Conservation (phyloP, 2,888 invertebrate genomes). For the Monoplex corrugatus region DNA sequence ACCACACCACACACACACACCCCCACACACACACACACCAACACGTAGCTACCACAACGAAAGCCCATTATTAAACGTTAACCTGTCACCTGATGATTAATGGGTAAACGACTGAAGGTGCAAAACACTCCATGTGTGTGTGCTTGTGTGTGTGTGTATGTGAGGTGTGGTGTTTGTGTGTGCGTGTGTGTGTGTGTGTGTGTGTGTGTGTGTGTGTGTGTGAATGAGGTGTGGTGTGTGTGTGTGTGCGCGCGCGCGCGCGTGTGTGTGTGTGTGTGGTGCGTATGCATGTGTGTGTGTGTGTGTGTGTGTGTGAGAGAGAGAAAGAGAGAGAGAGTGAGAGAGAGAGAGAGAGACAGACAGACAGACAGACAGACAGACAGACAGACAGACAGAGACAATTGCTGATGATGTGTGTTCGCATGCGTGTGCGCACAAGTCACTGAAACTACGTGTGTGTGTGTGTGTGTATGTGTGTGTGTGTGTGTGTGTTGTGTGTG, state of each 20-base stretch:
- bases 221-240: background rate
- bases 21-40: background rate
- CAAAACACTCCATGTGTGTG: background rate
- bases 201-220: slow-evolving; percentile 6
- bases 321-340: slow-evolving; percentile 25
- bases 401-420: no score
- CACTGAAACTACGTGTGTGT: no score
- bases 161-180: slow-evolving; percentile 4
- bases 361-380: background rate
- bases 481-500: background rate
- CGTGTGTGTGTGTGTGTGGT: slow-evolving; percentile 20
- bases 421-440: no score
- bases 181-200: slow-evolving; percentile 11
- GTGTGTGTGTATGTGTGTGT: no score
- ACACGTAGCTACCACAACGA: slow-evolving; percentile 21
- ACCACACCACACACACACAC: background rate
- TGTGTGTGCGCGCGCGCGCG: background rate
- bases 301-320: background rate
- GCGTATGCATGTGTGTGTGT: background rate
- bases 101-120: background rate
- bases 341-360: slow-evolving; percentile 21
- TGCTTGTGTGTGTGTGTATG: no score
- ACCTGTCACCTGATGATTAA: slow-evolving; percentile 23
- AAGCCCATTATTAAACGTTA: slow-evolving; percentile 40
- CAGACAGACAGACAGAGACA: no score